Conservation (phyloP, 2,113 vertebrate genomes). For the Sinocyclocheilus anshuiensis region DNA sequence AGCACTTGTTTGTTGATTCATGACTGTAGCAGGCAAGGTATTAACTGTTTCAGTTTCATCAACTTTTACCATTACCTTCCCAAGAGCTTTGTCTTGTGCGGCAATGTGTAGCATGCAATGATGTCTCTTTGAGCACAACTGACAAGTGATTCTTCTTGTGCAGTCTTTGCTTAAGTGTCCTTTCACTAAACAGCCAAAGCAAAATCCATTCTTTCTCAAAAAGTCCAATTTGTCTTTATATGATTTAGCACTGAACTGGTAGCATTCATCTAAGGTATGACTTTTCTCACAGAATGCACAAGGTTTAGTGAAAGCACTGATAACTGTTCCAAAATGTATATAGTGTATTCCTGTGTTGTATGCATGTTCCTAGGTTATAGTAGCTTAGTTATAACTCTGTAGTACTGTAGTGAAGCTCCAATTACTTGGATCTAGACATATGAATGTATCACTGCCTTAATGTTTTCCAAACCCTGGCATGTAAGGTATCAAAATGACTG, state of each 20-base stretch:
- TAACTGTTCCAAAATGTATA: background rate
- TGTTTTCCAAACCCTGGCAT: too few relatives aligned
- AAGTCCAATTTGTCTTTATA: constrained; percentile 13
- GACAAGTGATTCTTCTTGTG: background rate
- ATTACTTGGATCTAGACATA: too few relatives aligned
- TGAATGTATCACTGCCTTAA: too few relatives aligned
- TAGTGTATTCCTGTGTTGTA: too few relatives aligned
- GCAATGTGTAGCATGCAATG: constrained; percentile 11
- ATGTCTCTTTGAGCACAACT: constrained; percentile 18
- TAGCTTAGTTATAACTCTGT: too few relatives aligned
- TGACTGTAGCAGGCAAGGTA: too few relatives aligned
- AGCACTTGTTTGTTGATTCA: too few relatives aligned
- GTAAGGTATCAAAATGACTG: too few relatives aligned
- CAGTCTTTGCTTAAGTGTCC: constrained; percentile 33
- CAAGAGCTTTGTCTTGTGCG: background rate
- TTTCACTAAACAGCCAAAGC: constrained; percentile 35
- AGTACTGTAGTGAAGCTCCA: too few relatives aligned
- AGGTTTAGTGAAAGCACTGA: background rate
- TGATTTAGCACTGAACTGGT: background rate
- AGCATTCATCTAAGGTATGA: constrained; percentile 2
- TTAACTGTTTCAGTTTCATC: background rate
- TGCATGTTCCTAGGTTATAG: too few relatives aligned
- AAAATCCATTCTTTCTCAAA: constrained; percentile 23
- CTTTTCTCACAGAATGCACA: constrained; percentile 3
- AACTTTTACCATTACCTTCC: background rate